Conservation (phyloP, 2,797 vertebrate species). For the Gymnoscopelus braueri region DNA sequence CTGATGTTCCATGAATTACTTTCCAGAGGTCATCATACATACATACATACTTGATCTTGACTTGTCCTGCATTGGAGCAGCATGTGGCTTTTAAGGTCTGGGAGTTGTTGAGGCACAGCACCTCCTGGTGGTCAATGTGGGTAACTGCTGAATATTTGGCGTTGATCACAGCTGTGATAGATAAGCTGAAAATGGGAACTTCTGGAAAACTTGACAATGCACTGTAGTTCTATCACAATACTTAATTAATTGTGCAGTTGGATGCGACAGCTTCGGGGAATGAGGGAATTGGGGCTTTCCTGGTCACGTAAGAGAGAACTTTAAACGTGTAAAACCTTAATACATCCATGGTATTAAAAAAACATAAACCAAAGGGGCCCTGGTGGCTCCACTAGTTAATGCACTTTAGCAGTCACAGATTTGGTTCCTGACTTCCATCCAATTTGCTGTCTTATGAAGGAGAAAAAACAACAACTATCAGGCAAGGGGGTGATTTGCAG, state of each 20-base stretch:
- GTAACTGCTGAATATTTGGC: constrained; percentile 41
- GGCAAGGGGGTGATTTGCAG: no score
- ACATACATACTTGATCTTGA: background rate
- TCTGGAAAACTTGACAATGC: constrained; percentile 42
- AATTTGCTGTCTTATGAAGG: no score
- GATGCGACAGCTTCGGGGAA: constrained; percentile 47
- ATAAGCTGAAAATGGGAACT: constrained; percentile 28
- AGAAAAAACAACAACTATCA: no score
- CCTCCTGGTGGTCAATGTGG: constrained; percentile 63
- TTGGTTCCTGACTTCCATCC: no score
- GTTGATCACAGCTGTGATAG: constrained; percentile 19
- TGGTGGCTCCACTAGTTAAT: no score
- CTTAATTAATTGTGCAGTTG: constrained; percentile 6
- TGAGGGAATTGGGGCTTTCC: constrained; percentile 1
- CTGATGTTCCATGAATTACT: background rate
- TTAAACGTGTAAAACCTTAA: background rate
- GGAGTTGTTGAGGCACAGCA: constrained; percentile 66
- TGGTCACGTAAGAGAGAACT: background rate
- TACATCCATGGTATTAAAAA: no score
- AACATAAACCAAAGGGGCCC: no score
- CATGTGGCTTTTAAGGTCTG: constrained; percentile 37
- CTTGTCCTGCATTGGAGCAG: constrained; percentile 7
- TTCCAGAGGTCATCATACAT: constrained; percentile 13
- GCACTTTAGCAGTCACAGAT: no score
- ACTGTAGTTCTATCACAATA: background rate